Base-by-base conservation (phyloP, 2,888 invertebrate genomes). In the Drosophila yooni region DNA sequence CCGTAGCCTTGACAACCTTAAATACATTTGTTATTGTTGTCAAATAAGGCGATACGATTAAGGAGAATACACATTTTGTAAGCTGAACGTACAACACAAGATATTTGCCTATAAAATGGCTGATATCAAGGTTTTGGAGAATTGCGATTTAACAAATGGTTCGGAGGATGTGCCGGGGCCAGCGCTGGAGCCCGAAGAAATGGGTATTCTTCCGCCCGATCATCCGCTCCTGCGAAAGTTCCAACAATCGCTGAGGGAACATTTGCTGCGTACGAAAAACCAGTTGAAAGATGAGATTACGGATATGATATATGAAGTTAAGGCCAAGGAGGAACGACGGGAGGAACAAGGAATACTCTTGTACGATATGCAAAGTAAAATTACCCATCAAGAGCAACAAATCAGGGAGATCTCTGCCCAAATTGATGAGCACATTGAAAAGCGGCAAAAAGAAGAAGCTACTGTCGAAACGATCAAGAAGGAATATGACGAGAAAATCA, bases 211-310 rank as follows among this genome's bases (percentile, higher is more conserved):
- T 74, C 95, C 96, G 70, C 95, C 96, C 0, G 94, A 96, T 62
- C 97, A 97, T 92, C 96, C 96, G 0, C 94, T 97, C 56, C 95
- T 97, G 94, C 94, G 94, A 82, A 94, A 94, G 82, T 97, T 97
- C 93, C 97, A 97, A 93, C 93, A 94, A 73, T 95, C 96, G 0
- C 94, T 97, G 3, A 95, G 94, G 80, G 93, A 94, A 46, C 96
- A 96, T 91, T 94, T 97, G 0, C 87, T 94, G 53, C 95, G 95
- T 62, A 95, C 96, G 74, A 95, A 96, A 83, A 93, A 94, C 27
- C 94, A 95, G 63, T 94, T 96, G 1, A 94, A 94, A 52, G 94
- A 95, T 68, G 96, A 97, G 91, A 95, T 97, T 60, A 91, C 94
- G 2, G 95, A 96, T 76, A 93, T 96, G 87, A 96, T 96, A 93